These are phyloP conservation scores for Lysandra bellargus DNA, from an alignment of 2,888 invertebrate species.

Conservation along the genomic window DNA sequence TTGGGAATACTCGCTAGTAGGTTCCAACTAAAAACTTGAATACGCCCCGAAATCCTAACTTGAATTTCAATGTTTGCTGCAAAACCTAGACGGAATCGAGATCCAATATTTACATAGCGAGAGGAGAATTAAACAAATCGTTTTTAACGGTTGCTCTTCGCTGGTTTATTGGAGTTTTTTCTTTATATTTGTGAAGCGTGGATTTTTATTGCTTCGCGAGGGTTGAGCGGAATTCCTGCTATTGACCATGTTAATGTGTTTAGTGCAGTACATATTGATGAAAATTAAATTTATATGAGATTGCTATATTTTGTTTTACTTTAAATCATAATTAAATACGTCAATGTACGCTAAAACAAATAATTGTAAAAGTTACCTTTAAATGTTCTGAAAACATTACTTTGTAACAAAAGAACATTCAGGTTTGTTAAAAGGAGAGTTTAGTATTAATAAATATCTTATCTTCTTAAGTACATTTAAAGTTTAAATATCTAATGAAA, in stretches of 20 bases:
- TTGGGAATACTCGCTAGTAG: conserved; percentile 46
- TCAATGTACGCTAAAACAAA: not conserved
- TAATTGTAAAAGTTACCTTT: not conserved
- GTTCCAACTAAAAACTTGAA: conserved; percentile 43
- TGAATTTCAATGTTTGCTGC: conserved; percentile 36
- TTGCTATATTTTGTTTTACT: not conserved
- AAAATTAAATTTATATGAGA: not conserved
- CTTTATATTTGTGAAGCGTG: not conserved
- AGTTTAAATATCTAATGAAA: conserved; percentile 31
- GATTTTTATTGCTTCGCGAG: conserved; percentile 11
- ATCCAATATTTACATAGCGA: conserved; percentile 31
- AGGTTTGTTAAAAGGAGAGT: not conserved
- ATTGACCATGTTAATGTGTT: not conserved
- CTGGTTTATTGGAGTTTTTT: conserved; percentile 19
- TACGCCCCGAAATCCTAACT: conserved; percentile 40
- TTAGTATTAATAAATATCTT: not conserved
- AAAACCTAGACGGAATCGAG: conserved; percentile 30
- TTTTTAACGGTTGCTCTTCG: conserved; percentile 23
- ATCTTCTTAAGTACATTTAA: conserved; percentile 24
- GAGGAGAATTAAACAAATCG: conserved; percentile 30
- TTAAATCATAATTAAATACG: not conserved
- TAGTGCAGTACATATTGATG: not conserved
- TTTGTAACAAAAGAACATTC: not conserved
- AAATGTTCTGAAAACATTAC: not conserved
- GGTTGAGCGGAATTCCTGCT: not conserved